Evolutionary conservation across 2,797 vertebrate species (phyloP).

Genomic region (Yasuhikotakia modesta): DNA sequence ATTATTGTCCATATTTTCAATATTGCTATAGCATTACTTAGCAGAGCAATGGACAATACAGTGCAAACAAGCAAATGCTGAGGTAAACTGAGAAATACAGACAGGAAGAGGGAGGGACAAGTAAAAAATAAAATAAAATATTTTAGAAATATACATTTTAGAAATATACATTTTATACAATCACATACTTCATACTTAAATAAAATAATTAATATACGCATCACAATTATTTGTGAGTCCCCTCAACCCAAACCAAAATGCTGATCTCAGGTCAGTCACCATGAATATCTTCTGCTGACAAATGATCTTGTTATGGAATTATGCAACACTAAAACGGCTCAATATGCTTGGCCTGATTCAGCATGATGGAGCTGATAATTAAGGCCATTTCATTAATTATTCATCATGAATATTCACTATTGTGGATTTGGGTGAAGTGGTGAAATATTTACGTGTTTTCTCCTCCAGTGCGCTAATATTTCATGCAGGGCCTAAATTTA

Average conservation of each 20-base stretch:
- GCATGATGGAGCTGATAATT: slow-evolving; percentile 50
- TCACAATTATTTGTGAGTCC: no score
- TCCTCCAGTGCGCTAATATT: slow-evolving; percentile 46
- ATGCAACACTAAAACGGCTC: slow-evolving; percentile 34
- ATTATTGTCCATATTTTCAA: neutral
- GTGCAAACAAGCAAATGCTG: neutral
- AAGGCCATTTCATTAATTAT: slow-evolving; percentile 52
- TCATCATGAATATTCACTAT: slow-evolving; percentile 40
- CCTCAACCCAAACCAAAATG: neutral
- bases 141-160: no score
- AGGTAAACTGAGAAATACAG: neutral
- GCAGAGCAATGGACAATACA: no score
- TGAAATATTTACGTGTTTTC: slow-evolving; percentile 59
- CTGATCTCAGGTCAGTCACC: neutral
- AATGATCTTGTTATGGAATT: slow-evolving; percentile 43
- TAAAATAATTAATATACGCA: no score
- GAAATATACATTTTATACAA: no score
- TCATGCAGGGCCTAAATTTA: slow-evolving; percentile 45
- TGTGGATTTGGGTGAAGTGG: slow-evolving; percentile 44
- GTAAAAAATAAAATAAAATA: neutral
- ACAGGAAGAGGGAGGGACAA: neutral
- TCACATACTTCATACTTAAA: no score
- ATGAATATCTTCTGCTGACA: slow-evolving; percentile 2
- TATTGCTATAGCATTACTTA: neutral
- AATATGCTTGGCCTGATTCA: slow-evolving; percentile 48